Evolutionary conservation across 2,113 vertebrate genomes (phyloP).

Genomic region (Peromyscus maniculatus): DNA sequence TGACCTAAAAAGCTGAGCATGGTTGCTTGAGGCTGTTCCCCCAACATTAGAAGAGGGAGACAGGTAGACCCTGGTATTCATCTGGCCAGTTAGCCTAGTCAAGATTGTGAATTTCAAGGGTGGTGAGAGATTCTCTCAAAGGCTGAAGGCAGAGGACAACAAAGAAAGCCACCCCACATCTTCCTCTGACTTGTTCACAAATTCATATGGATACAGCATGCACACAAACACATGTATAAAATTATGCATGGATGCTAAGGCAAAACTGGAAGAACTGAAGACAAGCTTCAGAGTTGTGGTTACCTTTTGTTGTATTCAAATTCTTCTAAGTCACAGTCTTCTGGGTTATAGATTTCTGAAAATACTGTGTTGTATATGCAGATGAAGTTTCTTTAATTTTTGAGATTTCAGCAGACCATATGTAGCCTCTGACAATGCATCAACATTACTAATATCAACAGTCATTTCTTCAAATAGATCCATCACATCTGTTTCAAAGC

Average conservation of each 20-base stretch:
- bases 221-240: background rate
- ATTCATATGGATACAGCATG: background rate
- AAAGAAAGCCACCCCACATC: background rate
- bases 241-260: too few relatives aligned
- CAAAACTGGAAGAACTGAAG: too few relatives aligned
- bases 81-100: background rate
- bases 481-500: too few relatives aligned
- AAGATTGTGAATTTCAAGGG: background rate
- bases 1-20: background rate
- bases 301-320: too few relatives aligned
- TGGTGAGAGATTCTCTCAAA: background rate
- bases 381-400: background rate
- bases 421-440: background rate
- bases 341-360: too few relatives aligned
- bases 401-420: background rate
- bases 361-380: too few relatives aligned
- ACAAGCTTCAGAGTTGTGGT: too few relatives aligned
- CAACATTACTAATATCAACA: rapidly evolving
- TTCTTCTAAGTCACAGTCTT: too few relatives aligned
- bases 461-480: too few relatives aligned
- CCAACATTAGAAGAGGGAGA: background rate
- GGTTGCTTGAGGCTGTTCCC: background rate
- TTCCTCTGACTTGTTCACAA: background rate
- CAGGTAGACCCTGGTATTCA: background rate
- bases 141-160: background rate